Conservation (phyloP, 2,113 vertebrate genomes). For the Aplodontia rufa region DNA sequence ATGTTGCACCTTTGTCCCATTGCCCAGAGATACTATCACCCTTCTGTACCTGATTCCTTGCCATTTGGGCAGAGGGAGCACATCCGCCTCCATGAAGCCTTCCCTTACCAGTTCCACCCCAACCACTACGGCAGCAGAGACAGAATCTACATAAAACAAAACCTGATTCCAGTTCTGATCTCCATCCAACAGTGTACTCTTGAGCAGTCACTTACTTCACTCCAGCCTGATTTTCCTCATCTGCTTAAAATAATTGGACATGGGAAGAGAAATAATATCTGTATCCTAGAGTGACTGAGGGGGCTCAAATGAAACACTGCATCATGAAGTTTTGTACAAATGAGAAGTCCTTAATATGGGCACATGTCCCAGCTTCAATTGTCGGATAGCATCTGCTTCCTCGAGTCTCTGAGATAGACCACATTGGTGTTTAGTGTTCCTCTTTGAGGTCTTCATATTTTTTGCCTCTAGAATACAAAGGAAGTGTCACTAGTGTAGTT, state of each 20-base stretch:
- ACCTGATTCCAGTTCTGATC: not conserved
- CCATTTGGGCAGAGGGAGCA: not conserved
- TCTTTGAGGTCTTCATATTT: not conserved
- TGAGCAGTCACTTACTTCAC: not conserved
- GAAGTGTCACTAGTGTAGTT: not conserved
- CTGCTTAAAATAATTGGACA: not conserved
- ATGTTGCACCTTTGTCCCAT: not conserved
- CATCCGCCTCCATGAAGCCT: conserved; percentile 48
- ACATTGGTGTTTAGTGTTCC: not conserved
- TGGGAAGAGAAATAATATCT: not conserved
- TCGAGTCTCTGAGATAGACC: not conserved
- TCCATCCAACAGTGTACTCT: not conserved
- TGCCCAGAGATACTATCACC: not conserved
- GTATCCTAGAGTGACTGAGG: not conserved
- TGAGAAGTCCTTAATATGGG: not conserved
- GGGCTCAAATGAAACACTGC: not conserved
- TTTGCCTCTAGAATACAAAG: not conserved
- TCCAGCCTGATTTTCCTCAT: not conserved
- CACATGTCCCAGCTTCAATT: not conserved
- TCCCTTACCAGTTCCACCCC: not conserved
- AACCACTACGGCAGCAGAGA: not conserved
- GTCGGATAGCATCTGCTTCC: not conserved
- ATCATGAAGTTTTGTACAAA: not conserved
- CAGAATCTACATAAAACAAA: conserved; percentile 30
- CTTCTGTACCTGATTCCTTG: not conserved